Percentiles rank a stretch among this genome's conserved stretches.
phyloP scores from a whole-genome alignment of 2,888 invertebrate genomes.

The Netelia fuscicornis region DNA sequence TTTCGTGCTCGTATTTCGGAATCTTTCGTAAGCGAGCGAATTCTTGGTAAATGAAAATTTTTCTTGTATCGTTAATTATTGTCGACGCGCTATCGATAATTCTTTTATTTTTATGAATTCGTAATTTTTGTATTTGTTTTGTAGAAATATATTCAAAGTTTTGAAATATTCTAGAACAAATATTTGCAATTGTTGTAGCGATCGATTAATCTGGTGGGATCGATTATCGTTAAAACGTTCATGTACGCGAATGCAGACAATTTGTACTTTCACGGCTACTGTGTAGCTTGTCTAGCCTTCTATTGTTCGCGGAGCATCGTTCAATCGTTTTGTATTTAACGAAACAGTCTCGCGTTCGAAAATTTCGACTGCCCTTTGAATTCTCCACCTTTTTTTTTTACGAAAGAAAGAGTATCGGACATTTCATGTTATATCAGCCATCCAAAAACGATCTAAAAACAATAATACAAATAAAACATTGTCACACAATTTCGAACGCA shows the following conservation, averaged over 20 bases:
- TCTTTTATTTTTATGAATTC: too few species aligned
- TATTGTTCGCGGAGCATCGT: conserved; percentile 28
- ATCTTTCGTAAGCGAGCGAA: not conserved
- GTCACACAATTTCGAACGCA: not conserved
- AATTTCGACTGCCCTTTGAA: not conserved
- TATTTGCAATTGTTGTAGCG: too few species aligned
- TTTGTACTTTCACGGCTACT: not conserved
- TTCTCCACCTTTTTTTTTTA: not conserved
- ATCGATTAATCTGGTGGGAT: not conserved
- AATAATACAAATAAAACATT: too few species aligned
- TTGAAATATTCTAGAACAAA: too few species aligned
- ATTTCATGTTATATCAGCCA: not conserved
- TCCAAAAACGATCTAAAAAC: not conserved
- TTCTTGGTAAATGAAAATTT: not conserved
- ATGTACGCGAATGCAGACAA: not conserved
- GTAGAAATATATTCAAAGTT: too few species aligned
- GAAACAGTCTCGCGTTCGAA: conserved; percentile 17
- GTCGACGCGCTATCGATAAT: too few species aligned
- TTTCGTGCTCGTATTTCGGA: not conserved
- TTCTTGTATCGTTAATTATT: too few species aligned
- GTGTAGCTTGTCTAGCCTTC: conserved; percentile 15
- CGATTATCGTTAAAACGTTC: not conserved
- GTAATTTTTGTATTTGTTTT: too few species aligned
- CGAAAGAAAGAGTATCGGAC: not conserved
- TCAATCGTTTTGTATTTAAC: conserved; percentile 29